phyloP scores from a whole-genome alignment of 2,797 vertebrate genomes.

The Knipowitschia caucasica region DNA sequence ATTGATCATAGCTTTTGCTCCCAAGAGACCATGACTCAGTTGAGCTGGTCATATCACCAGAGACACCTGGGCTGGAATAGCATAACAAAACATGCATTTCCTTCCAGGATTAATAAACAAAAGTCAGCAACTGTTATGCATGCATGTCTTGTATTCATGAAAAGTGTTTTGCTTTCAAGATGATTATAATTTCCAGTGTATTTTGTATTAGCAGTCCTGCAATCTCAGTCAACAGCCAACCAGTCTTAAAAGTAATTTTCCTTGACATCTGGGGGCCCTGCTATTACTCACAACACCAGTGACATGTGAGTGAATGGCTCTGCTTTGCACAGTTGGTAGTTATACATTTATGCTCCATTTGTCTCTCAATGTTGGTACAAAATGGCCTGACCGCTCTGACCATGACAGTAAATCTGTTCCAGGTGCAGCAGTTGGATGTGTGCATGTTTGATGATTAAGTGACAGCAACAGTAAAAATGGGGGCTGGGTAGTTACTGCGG shows the following conservation, averaged over 20 bases:
- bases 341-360: conserved; percentile 51
- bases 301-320: conserved; percentile 38
- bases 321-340: conserved; percentile 34
- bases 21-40: conserved; percentile 49
- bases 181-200: no score
- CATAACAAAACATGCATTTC: conserved; percentile 1
- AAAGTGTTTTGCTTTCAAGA: no score
- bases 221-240: neutral
- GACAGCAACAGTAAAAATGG: conserved; percentile 21
- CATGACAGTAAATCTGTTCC: conserved; percentile 44
- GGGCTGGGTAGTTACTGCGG: conserved; percentile 9
- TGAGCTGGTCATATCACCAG: conserved; percentile 49
- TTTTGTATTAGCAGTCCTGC: neutral
- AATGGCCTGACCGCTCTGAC: conserved; percentile 49
- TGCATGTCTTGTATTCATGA: no score
- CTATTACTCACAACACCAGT: conserved; percentile 45
- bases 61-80: conserved; percentile 23
- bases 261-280: conserved; percentile 50
- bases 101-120: neutral
- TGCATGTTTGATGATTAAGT: conserved; percentile 40
- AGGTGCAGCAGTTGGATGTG: conserved; percentile 46
- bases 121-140: neutral
- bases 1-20: conserved; percentile 51
- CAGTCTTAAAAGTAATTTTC: conserved; percentile 44
- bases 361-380: conserved; percentile 48